A percentile compares a stretch with the other conserved stretches of the same genome.
Conservation (phyloP, 2,888 invertebrate species). For the Hypercompe scribonia region DNA sequence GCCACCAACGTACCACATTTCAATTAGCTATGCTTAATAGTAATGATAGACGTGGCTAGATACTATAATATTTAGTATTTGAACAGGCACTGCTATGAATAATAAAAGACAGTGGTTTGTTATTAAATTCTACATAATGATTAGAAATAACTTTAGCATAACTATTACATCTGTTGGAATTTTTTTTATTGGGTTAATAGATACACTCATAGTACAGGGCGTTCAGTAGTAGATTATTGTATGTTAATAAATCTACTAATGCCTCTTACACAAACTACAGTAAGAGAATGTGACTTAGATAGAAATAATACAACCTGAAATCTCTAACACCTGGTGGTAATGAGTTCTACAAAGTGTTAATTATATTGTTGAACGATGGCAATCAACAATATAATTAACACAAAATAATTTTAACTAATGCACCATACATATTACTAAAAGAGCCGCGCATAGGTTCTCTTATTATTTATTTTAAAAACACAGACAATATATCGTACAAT, state of each 20-base stretch:
- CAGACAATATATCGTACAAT: no score
- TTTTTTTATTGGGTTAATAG: background rate
- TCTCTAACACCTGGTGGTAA: no score
- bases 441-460: no score
- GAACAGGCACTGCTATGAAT: background rate
- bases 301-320: background rate
- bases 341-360: no score
- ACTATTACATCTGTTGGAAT: background rate
- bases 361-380: no score
- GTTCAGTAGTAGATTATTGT: no score
- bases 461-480: no score
- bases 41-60: background rate
- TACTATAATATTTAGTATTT: constrained; percentile 2
- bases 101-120: constrained; percentile 2
- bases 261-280: background rate
- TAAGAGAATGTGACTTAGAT: background rate
- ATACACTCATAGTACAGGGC: background rate
- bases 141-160: background rate
- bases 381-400: no score
- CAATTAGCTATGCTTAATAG: background rate
- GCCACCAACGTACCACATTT: background rate
- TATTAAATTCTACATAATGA: background rate
- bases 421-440: no score
- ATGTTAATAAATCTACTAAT: no score
- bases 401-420: no score